Percentiles rank a stretch among this genome's conserved stretches.
Conservation (phyloP, 1,140 invertebrate species). For the Euura saliciscinereae region DNA sequence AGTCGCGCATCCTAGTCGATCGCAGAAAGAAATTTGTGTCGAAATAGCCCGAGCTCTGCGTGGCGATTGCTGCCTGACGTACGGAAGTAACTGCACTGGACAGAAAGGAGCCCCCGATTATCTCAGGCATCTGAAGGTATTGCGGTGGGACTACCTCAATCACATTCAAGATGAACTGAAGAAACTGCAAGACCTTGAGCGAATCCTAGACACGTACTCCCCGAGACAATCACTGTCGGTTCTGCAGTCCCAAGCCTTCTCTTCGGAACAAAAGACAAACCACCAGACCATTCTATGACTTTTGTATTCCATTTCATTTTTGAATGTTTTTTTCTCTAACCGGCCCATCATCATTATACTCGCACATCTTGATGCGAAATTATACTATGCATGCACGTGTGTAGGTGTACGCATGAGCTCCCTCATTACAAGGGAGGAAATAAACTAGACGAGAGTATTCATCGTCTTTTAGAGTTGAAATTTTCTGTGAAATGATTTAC, state of each 20-base stretch:
- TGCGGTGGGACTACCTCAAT: slow-evolving; percentile 54
- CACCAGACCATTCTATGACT: neutral
- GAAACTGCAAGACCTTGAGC: slow-evolving; percentile 52
- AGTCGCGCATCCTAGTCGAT: slow-evolving; percentile 7
- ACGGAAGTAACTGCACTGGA: neutral
- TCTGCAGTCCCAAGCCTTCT: neutral
- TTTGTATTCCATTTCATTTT: neutral
- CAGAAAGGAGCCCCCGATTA: slow-evolving; percentile 24
- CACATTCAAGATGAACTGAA: slow-evolving; percentile 54
- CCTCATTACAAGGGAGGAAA: too few species aligned
- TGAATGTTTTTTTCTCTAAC: neutral
- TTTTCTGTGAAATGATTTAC: too few species aligned
- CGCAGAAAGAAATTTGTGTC: slow-evolving; percentile 21
- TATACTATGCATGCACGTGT: neutral
- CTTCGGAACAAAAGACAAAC: neutral
- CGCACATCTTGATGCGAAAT: neutral
- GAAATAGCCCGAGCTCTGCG: slow-evolving; percentile 30
- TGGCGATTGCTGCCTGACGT: slow-evolving; percentile 22
- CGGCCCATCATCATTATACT: neutral
- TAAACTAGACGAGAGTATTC: too few species aligned
- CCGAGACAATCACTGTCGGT: slow-evolving; percentile 21
- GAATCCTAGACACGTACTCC: slow-evolving; percentile 49
- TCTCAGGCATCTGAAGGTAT: slow-evolving; percentile 48
- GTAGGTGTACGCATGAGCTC: too few species aligned
- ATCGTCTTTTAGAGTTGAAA: too few species aligned